Evolutionary conservation across 2,797 vertebrate species (phyloP).

Genomic region (Paguma larvata): DNA sequence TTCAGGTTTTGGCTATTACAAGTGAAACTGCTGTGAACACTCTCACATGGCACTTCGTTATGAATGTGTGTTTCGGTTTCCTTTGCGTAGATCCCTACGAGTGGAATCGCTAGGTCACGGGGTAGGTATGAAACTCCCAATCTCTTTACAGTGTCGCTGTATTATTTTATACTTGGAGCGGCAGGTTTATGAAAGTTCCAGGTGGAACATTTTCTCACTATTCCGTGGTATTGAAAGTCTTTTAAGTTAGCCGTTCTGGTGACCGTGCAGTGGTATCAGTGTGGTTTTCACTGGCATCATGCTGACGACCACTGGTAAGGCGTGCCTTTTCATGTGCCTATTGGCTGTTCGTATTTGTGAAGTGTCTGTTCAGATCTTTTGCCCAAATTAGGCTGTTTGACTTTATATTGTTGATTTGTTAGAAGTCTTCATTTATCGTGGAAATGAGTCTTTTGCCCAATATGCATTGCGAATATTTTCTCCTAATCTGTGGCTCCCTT

Average conservation of each 20-base stretch:
- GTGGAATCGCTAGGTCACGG: not conserved
- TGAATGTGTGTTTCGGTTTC: not conserved
- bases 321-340: not conserved
- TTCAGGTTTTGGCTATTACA: not conserved
- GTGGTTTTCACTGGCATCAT: slow-evolving; percentile 4
- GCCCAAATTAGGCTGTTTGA: not conserved
- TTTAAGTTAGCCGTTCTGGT: not conserved
- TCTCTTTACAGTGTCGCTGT: not conserved
- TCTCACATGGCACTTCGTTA: not conserved
- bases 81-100: not conserved
- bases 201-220: not conserved
- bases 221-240: not conserved
- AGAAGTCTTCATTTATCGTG: not conserved
- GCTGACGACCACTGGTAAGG: not conserved
- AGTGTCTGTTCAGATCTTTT: not conserved
- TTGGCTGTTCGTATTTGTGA: not conserved
- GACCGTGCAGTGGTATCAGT: not conserved
- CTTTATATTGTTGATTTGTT: not conserved
- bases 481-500: not conserved
- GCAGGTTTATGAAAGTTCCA: not conserved
- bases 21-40: not conserved
- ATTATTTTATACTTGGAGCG: not conserved
- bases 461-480: not conserved
- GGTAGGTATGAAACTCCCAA: not conserved
- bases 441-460: not conserved